Percentiles rank a stretch among this genome's conserved stretches.
phyloP scores from a whole-genome alignment of 2,113 vertebrate genomes.

The Lutjanus erythropterus region DNA sequence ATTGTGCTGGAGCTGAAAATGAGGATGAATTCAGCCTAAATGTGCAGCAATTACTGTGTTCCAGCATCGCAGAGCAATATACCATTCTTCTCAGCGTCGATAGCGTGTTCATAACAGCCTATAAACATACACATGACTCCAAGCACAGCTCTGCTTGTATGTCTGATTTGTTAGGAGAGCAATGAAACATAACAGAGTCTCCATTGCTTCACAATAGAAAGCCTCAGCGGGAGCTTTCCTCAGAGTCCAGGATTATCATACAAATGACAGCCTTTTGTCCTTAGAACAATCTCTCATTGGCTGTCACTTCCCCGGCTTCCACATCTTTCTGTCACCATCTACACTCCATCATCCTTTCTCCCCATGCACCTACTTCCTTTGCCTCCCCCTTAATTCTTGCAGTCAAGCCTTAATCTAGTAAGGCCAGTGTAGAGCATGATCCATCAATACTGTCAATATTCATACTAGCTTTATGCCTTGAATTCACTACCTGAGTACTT shows the following conservation, averaged over 20 bases:
- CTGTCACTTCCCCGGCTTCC: conserved; percentile 57
- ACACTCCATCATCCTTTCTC: conserved; percentile 14
- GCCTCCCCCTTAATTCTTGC: conserved; percentile 50
- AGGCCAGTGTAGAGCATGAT: conserved; percentile 49
- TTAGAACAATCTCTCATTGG: conserved; percentile 71
- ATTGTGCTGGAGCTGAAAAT: too few relatives aligned
- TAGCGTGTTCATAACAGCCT: conserved; percentile 17
- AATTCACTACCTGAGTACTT: conserved; percentile 18
- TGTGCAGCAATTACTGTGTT: conserved; percentile 1
- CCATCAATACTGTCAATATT: conserved; percentile 65
- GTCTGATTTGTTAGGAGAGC: conserved; percentile 52
- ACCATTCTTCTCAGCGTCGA: neutral
- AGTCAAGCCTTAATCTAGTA: conserved; percentile 53
- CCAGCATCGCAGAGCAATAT: conserved; percentile 1
- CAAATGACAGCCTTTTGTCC: conserved; percentile 75
- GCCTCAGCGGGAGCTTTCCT: conserved; percentile 54
- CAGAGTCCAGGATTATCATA: conserved; percentile 74
- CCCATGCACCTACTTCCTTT: conserved; percentile 24
- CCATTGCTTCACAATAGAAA: conserved; percentile 38
- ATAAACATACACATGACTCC: conserved; percentile 39
- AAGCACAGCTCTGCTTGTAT: conserved; percentile 4
- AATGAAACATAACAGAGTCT: conserved; percentile 55
- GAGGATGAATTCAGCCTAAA: neutral
- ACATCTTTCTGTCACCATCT: conserved; percentile 36
- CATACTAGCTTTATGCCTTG: conserved; percentile 23